Evolutionary conservation across 2,113 vertebrate genomes (phyloP).

Genomic region (Macrotis lagotis): DNA sequence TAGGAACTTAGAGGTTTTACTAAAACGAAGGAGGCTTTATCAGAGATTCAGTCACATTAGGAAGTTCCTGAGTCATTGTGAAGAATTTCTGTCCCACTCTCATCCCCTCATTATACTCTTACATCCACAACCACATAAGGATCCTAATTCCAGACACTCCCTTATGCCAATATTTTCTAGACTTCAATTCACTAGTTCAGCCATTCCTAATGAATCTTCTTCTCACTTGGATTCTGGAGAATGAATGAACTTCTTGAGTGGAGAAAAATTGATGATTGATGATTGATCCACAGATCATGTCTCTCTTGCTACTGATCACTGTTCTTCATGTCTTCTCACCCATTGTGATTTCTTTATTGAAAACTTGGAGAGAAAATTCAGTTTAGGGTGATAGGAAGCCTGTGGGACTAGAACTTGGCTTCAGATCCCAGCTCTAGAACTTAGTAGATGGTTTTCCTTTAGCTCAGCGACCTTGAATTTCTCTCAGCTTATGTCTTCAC

Average conservation of each 20-base stretch:
- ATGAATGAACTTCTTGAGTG: background rate
- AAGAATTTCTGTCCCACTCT: background rate
- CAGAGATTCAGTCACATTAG: conserved; percentile 23
- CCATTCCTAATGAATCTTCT: background rate
- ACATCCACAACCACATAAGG: background rate
- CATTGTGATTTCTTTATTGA: background rate
- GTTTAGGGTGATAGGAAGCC: background rate
- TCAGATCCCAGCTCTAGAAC: background rate
- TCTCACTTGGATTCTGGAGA: background rate
- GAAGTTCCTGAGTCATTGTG: background rate
- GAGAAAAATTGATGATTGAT: background rate
- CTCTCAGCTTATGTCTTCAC: background rate
- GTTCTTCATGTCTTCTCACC: background rate
- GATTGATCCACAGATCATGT: background rate
- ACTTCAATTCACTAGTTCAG: background rate
- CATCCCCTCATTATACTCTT: background rate
- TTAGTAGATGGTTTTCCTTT: background rate
- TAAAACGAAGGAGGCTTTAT: conserved; percentile 35
- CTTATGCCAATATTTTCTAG: background rate
- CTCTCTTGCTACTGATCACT: background rate
- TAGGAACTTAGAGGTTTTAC: conserved; percentile 7
- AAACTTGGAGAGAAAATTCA: background rate
- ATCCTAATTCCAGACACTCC: background rate
- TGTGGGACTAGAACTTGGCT: background rate
- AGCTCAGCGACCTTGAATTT: background rate